Base-by-base conservation (phyloP, 2,888 invertebrate species). In the Sympetrum striolatum region DNA sequence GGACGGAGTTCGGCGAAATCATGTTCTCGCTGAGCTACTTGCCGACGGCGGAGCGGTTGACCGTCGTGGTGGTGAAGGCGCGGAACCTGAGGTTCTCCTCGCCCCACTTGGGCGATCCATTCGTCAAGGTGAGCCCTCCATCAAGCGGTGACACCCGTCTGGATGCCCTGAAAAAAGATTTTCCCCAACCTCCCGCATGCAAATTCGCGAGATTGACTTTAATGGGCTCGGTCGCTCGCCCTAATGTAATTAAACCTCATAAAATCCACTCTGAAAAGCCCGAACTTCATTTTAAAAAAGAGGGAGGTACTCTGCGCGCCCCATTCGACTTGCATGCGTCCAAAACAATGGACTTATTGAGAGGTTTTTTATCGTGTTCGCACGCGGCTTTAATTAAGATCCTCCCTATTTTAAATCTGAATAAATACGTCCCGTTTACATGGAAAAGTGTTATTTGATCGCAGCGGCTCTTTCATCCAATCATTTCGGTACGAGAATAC, bases 11-110 rank as follows among this genome's bases (percentile, higher is more conserved):
- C 93, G 97, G 97, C 12, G 97, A 97, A 93, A 94, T 97, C 35
- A 96, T 97, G 96, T 97, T 97, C 93, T 97, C 97, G 0, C 93
- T 97, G 90, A 97, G 97, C 92, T 97, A 97, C 93, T 94, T 97
- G 91, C 97, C 97, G 31, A 97, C 97, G 5, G 97, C 97, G 14
- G 97, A 97, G 93, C 95, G 97, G 90, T 95, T 97, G 35, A 97
- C 97, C 2, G 95, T 96, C 35, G 96, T 97, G 31, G 95, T 97
- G 25, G 97, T 97, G 0, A 97, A 97, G 93, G 97, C 96, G 0
- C 95, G 97, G 91, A 97, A 96, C 93, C 94, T 97, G 39, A 96
- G 95, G 90, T 96, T 96, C 93, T 93, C 94, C 48, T 94, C 94
- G 81, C 93, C 94, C 91, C 94, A 95, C 90, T 93, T 95, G 25